phyloP scores from a whole-genome alignment of 2,797 vertebrate species.

The Rhinogobio ventralis region DNA sequence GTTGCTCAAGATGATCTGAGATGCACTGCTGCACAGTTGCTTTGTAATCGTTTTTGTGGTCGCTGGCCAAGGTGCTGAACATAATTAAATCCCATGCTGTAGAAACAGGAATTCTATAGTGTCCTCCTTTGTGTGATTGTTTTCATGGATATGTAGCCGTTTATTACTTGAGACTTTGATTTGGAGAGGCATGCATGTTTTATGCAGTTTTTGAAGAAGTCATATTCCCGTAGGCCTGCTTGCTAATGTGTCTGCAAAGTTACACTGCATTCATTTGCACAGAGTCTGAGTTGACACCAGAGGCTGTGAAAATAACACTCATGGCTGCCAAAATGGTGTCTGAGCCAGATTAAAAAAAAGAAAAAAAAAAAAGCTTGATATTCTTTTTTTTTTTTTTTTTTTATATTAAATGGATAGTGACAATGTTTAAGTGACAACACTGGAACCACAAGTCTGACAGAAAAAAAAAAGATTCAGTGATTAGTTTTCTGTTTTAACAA shows the following conservation, averaged over 20 bases:
- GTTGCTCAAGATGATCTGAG: neutral
- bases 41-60: slow-evolving; percentile 21
- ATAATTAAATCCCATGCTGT: neutral
- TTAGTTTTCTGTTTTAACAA: slow-evolving; percentile 18
- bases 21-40: neutral
- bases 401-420: slow-evolving; percentile 25
- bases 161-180: slow-evolving; percentile 12
- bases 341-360: slow-evolving; percentile 37
- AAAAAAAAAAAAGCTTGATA: slow-evolving; percentile 31
- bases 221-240: slow-evolving; percentile 28
- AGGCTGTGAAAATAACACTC: slow-evolving; percentile 57
- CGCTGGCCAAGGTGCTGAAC: slow-evolving; percentile 80
- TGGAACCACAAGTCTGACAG: neutral
- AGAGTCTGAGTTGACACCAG: slow-evolving; percentile 63
- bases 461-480: neutral
- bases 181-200: slow-evolving; percentile 25
- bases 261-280: slow-evolving; percentile 70
- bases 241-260: slow-evolving; percentile 46
- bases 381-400: neutral
- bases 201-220: slow-evolving; percentile 32
- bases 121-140: slow-evolving; percentile 7
- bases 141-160: neutral
- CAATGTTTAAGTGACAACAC: slow-evolving; percentile 17
- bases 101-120: neutral
- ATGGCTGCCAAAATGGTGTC: slow-evolving; percentile 38